Conservation (phyloP, 2,888 invertebrate species). For the Corbicula japonica region DNA sequence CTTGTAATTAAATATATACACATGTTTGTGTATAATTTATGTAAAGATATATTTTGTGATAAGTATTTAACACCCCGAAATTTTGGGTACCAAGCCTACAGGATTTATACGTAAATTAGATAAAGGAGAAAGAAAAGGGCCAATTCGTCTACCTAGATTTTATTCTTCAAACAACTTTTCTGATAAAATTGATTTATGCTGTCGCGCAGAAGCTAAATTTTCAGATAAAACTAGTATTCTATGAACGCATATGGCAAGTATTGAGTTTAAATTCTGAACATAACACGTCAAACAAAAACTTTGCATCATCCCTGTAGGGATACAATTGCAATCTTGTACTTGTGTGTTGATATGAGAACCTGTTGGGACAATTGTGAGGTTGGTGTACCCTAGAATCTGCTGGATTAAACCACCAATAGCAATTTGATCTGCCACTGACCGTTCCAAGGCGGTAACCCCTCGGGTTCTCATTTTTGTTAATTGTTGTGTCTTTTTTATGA, state of each 20-base stretch:
- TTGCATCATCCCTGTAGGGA: conserved; percentile 5
- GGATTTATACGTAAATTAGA: conserved; percentile 25
- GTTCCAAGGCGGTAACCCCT: too few species aligned
- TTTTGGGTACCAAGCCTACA: conserved; percentile 29
- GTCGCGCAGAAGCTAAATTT: not conserved
- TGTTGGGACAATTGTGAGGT: too few species aligned
- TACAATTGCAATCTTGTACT: not conserved
- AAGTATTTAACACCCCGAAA: conserved; percentile 25
- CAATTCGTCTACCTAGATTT: not conserved
- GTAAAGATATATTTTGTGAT: too few species aligned
- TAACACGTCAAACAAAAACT: not conserved
- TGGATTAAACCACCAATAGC: too few species aligned
- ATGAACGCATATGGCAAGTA: not conserved
- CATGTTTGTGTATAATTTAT: too few species aligned
- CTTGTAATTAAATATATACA: too few species aligned
- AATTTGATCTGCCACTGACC: too few species aligned
- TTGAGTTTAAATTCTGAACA: not conserved
- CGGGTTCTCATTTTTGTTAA: too few species aligned
- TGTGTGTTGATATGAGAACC: too few species aligned
- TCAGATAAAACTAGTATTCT: conserved; percentile 2
- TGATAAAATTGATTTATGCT: not conserved
- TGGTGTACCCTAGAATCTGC: too few species aligned
- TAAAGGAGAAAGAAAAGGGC: conserved; percentile 5
- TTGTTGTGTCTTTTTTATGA: too few species aligned
- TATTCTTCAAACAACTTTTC: conserved; percentile 8